Conservation (phyloP, 2,113 vertebrate genomes). For the Gopherus evgoodei region DNA sequence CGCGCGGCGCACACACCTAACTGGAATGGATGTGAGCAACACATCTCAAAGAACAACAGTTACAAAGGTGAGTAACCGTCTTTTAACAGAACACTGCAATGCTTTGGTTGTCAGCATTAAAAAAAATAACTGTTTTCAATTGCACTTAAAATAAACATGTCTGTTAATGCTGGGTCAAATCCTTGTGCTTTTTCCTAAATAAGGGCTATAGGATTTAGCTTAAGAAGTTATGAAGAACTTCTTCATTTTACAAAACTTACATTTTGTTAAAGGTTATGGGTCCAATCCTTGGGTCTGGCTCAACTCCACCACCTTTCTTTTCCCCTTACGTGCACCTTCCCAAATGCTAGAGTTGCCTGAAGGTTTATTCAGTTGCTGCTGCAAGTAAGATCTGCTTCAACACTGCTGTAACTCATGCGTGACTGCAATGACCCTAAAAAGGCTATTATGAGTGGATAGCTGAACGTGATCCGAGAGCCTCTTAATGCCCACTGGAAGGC, state of each 20-base stretch:
- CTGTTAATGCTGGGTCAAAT: not conserved
- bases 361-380: not conserved
- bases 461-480: not conserved
- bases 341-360: not conserved
- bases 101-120: not conserved
- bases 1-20: too few species aligned
- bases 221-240: not conserved
- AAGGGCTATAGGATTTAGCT: not conserved
- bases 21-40: too few species aligned
- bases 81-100: not conserved
- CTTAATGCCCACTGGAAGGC: not conserved
- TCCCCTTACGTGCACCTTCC: not conserved
- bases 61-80: too few species aligned
- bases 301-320: not conserved
- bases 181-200: not conserved
- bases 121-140: not conserved
- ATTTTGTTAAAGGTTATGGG: not conserved
- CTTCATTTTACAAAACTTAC: not conserved
- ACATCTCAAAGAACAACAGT: too few species aligned
- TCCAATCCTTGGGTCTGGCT: not conserved
- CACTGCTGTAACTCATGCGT: not conserved
- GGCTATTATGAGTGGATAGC: not conserved
- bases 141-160: not conserved
- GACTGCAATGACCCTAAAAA: not conserved
- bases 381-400: not conserved